phyloP scores from a whole-genome alignment of 2,888 invertebrate genomes.

The Tubulanus polymorphus region DNA sequence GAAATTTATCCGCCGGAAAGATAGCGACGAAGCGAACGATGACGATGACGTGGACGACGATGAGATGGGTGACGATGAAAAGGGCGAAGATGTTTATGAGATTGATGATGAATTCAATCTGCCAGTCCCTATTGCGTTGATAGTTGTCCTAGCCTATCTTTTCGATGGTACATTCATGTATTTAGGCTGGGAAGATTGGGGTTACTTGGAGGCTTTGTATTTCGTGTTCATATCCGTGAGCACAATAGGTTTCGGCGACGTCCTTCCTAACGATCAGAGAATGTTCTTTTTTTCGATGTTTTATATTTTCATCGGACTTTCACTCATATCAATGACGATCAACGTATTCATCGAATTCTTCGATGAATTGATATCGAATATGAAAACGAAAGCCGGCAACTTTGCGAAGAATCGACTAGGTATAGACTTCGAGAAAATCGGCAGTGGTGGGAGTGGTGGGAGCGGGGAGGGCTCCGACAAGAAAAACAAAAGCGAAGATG shows the following conservation, averaged over 20 bases:
- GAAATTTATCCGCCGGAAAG: constrained; percentile 55
- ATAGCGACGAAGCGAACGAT: constrained; percentile 1
- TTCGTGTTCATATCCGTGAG: constrained; percentile 96
- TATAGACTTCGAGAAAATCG: too few relatives aligned
- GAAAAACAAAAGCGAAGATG: too few relatives aligned
- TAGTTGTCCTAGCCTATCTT: constrained; percentile 79
- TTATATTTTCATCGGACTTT: constrained; percentile 89
- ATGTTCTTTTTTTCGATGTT: constrained; percentile 88
- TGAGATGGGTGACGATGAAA: not conserved
- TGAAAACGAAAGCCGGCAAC: too few relatives aligned
- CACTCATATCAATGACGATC: constrained; percentile 94
- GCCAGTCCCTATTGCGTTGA: constrained; percentile 83
- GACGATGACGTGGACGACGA: constrained; percentile 3
- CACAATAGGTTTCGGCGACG: constrained; percentile 94
- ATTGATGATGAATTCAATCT: constrained; percentile 80
- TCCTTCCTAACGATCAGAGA: constrained; percentile 80
- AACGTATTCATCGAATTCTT: constrained; percentile 69
- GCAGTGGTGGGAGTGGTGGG: too few relatives aligned
- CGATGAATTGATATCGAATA: too few relatives aligned
- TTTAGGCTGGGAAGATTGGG: constrained; percentile 65
- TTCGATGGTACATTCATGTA: constrained; percentile 78
- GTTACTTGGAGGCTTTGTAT: constrained; percentile 90
- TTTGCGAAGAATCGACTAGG: too few relatives aligned
- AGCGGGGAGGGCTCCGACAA: too few relatives aligned
- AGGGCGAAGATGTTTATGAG: constrained; percentile 20